These are phyloP conservation scores for Cryptophagus acutangulus DNA, from an alignment of 2,888 invertebrate species.

Conservation along the genomic window DNA sequence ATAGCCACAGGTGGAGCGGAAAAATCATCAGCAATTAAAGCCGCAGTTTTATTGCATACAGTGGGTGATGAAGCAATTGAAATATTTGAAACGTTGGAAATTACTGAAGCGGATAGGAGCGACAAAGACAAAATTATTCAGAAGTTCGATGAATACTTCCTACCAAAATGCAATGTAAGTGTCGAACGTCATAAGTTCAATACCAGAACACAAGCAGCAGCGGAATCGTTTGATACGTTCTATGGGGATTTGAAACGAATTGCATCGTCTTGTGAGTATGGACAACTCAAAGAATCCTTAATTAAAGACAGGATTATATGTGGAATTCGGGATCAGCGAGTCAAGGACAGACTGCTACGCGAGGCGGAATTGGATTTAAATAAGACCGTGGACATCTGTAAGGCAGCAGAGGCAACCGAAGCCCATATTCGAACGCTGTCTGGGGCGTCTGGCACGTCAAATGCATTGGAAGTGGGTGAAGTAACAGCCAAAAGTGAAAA, in stretches of 20 bases:
- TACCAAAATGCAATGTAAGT: slow-evolving; percentile 18
- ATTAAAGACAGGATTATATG: slow-evolving; percentile 5
- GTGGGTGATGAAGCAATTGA: slow-evolving; percentile 6
- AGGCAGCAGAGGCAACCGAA: slow-evolving; percentile 12
- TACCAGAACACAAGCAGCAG: slow-evolving; percentile 3
- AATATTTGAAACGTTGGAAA: slow-evolving; percentile 7
- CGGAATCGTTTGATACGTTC: slow-evolving; percentile 6
- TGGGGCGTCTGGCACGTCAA: no score
- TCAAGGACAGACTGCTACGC: neutral
- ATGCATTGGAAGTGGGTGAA: neutral
- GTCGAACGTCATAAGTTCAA: slow-evolving; percentile 16
- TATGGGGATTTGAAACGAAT: slow-evolving; percentile 3
- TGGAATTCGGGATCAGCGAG: neutral
- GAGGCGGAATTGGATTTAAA: slow-evolving; percentile 8
- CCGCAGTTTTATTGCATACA: slow-evolving; percentile 4
- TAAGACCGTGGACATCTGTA: slow-evolving; percentile 11
- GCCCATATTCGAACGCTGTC: slow-evolving; percentile 5
- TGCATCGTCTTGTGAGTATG: slow-evolving; percentile 4
- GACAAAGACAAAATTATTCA: neutral
- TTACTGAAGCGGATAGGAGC: neutral
- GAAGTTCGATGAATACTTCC: slow-evolving; percentile 21
- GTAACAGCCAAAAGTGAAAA: neutral
- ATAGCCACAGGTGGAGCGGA: neutral
- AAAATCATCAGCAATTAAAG: neutral
- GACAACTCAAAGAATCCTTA: slow-evolving; percentile 1